Conservation (phyloP, 1,140 invertebrate species). For the Ips nitidus region DNA sequence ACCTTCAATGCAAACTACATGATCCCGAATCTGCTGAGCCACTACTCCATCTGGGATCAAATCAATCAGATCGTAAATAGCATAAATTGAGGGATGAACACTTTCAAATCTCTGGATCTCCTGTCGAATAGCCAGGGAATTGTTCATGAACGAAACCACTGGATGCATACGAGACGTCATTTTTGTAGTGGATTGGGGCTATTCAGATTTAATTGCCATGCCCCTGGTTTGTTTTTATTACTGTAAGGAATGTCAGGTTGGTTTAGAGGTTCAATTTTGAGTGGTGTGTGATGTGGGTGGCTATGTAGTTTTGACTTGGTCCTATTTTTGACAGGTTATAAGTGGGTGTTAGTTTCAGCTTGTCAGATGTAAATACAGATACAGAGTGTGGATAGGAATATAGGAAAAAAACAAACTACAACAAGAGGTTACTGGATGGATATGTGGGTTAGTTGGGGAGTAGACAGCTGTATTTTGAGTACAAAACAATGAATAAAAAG, state of each 20-base stretch:
- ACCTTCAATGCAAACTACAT: constrained; percentile 99
- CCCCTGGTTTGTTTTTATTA: background rate
- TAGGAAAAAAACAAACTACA: too few species aligned
- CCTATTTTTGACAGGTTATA: too few species aligned
- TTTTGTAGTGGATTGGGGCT: constrained; percentile 13
- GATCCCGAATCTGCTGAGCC: constrained; percentile 93
- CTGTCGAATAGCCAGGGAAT: constrained; percentile 90
- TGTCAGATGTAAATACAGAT: too few species aligned
- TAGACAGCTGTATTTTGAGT: too few species aligned
- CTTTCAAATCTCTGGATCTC: constrained; percentile 98
- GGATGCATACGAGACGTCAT: constrained; percentile 57
- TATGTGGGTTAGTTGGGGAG: too few species aligned
- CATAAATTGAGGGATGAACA: constrained; percentile 98
- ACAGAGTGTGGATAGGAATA: too few species aligned
- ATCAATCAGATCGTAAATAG: constrained; percentile 96
- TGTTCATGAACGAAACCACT: constrained; percentile 65
- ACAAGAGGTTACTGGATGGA: too few species aligned
- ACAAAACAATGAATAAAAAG: too few species aligned
- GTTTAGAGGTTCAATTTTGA: background rate
- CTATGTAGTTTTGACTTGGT: too few species aligned
- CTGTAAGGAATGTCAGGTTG: background rate
- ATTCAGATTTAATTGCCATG: background rate
- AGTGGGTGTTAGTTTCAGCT: too few species aligned
- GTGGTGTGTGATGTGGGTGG: background rate
- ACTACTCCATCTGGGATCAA: constrained; percentile 78